phyloP scores from a whole-genome alignment of 2,888 invertebrate genomes.

The Agriopis marginaria region DNA sequence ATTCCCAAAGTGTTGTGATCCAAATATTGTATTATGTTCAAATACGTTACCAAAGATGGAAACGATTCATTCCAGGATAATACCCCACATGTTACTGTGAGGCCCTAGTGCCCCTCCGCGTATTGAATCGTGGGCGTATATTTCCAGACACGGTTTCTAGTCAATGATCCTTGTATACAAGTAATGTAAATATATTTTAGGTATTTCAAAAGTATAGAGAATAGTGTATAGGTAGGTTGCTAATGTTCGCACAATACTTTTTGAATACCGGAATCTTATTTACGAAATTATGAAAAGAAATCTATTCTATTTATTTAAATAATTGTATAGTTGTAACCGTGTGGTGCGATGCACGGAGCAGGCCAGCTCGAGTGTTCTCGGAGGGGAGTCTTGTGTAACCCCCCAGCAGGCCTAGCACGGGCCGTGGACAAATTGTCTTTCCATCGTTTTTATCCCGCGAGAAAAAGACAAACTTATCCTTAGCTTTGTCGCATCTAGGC shows the following conservation, averaged over 20 bases:
- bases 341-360: conserved; percentile 14
- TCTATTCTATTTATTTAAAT: conserved; percentile 30
- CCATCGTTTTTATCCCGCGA: no score
- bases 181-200: conserved; percentile 73
- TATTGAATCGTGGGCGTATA: background rate
- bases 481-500: no score
- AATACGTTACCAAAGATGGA: conserved; percentile 80
- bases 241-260: conserved; percentile 77
- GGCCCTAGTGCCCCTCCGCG: background rate
- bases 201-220: conserved; percentile 69
- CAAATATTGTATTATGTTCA: conserved; percentile 65
- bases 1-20: conserved; percentile 51
- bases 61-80: conserved; percentile 70
- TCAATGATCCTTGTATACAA: conserved; percentile 81
- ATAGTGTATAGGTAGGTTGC: conserved; percentile 68
- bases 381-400: no score
- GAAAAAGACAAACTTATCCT: no score
- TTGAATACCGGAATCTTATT: conserved; percentile 50
- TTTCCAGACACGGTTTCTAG: conserved; percentile 78
- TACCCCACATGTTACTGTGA: background rate
- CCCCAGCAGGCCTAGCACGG: no score
- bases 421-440: no score
- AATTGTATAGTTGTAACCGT: conserved; percentile 28
- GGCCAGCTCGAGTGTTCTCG: no score
- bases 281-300: conserved; percentile 41